These are phyloP conservation scores for Tragelaphus scriptus DNA, from an alignment of 2,113 vertebrate genomes.

Conservation along the genomic window DNA sequence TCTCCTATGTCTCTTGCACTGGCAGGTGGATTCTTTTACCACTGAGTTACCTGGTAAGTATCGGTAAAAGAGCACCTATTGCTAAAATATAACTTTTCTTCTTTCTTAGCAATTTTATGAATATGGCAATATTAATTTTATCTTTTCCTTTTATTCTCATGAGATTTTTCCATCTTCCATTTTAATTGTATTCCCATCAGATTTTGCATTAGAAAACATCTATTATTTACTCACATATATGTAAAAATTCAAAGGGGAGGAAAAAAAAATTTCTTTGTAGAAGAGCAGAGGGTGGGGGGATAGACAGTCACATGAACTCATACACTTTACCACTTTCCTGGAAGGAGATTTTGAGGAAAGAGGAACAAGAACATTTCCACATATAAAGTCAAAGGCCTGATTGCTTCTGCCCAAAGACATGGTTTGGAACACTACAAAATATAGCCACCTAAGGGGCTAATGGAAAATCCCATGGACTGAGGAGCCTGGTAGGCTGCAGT, in stretches of 20 bases:
- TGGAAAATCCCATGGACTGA: too few relatives aligned
- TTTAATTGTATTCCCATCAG: not conserved
- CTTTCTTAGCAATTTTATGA: not conserved
- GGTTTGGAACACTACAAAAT: not conserved
- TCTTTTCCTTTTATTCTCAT: not conserved
- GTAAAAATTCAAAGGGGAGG: not conserved
- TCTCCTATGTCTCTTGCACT: not conserved
- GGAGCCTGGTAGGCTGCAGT: too few relatives aligned
- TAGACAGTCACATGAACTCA: not conserved
- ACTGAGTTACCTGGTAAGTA: not conserved
- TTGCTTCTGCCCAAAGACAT: not conserved
- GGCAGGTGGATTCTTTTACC: not conserved
- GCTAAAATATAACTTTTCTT: conserved; percentile 10
- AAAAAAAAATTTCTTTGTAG: not conserved
- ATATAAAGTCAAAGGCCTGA: not conserved
- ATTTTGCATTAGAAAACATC: not conserved
- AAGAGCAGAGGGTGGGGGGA: not conserved
- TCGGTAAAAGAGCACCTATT: not conserved
- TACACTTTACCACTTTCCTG: not conserved
- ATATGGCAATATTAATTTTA: not conserved
- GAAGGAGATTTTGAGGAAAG: not conserved
- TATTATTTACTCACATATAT: not conserved
- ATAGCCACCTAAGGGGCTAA: not conserved
- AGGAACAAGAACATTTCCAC: not conserved
- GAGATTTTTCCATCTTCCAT: not conserved